These are phyloP conservation scores for Zeugodacus cucurbitae DNA, from an alignment of 1,140 invertebrate species.

Conservation along the genomic window DNA sequence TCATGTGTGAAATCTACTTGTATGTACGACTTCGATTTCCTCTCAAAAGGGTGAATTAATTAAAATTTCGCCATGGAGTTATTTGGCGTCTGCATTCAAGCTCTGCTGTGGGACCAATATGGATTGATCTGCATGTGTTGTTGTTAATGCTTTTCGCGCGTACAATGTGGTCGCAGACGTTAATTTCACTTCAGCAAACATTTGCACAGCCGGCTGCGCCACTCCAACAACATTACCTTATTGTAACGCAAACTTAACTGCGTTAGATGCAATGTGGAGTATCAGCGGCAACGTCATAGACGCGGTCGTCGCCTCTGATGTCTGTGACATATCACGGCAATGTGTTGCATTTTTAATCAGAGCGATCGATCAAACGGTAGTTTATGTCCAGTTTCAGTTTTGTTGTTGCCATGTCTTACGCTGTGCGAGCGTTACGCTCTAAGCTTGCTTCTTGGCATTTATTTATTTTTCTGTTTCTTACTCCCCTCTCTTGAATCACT, in stretches of 20 bases:
- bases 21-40: too few species aligned
- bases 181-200: constrained; percentile 66
- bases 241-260: neutral
- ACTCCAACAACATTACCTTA: neutral
- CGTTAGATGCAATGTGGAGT: neutral
- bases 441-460: neutral
- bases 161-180: neutral
- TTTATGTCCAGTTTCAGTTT: constrained; percentile 46
- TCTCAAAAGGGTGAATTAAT: neutral
- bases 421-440: neutral
- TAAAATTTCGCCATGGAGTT: too few species aligned
- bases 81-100: neutral
- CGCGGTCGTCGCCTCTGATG: constrained; percentile 42
- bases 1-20: too few species aligned
- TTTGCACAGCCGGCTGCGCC: constrained; percentile 55
- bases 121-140: neutral
- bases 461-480: neutral
- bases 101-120: neutral
- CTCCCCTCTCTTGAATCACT: neutral
- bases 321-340: constrained; percentile 65
- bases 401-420: neutral
- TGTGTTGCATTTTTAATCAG: constrained; percentile 66
- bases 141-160: neutral
- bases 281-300: neutral
- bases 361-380: constrained; percentile 65